Base-by-base conservation (phyloP, 2,113 vertebrate species). In the Globicephala melas region DNA sequence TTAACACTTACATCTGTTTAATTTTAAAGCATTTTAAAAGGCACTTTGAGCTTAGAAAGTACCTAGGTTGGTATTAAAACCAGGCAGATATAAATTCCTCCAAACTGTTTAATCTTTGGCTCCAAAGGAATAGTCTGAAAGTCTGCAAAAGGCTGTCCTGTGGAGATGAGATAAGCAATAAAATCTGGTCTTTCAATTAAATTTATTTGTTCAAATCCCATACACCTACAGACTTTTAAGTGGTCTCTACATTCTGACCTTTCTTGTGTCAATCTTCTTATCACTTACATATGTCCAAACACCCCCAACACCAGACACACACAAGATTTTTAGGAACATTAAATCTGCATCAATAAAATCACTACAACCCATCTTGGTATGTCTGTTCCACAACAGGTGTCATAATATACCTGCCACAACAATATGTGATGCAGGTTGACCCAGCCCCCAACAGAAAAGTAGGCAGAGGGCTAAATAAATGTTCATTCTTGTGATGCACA, bases 121-220 rank as follows among this genome's bases (percentile, higher is more conserved):
- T 50, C 55, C 55, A 94, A 73, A 87, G 47, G 50, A 77, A 55
- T 2, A 81, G 28, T 47, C 21, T 68, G 11, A 91, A 89, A 80
- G 33, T 17, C 33, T 73, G 5, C 18, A 62, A 38, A 79, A 95
- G 41, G 55, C 28, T 82, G n/a, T 92, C 38, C 20, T 83, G 28
- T 50, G 21, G 33, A 62, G 31, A 74, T 2, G 12, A 6, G 33
- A 18, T 77, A 36, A 82, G 26, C 41, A 87, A 73, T 28, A 94
- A 53, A 93, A 94, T 67, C 68, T 36, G 33, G 47, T 60, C 84
- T 94, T 89, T 85, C 53, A 92, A 91, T 62, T 79, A 82, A 93
- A 76, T 23, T 26, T 14, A 44, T 67, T 10, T 91, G 25, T 80
- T 84, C 47, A 89, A 95, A 89, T 76, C 41, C 65, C 36, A 88